Evolutionary conservation across 2,888 invertebrate genomes (phyloP).

Genomic region (Spatulosminthurus flaviceps): DNA sequence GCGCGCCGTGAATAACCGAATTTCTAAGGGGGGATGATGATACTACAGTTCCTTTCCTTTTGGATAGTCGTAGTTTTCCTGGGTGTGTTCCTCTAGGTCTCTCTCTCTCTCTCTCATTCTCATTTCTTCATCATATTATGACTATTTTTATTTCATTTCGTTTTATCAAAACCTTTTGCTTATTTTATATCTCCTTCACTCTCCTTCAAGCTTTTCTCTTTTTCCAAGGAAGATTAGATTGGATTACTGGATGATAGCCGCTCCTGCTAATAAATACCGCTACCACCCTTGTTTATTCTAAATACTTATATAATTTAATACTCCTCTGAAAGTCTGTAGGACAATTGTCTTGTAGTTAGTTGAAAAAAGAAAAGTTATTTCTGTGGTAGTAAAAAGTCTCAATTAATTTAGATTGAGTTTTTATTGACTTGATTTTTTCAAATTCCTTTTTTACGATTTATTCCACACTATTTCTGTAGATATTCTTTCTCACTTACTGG

Average conservation of each 20-base stretch:
- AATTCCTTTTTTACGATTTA: no score
- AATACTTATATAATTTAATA: not conserved
- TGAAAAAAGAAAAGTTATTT: no score
- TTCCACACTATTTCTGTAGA: no score
- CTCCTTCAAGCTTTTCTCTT: not conserved
- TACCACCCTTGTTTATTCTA: not conserved
- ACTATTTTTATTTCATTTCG: slow-evolving; percentile 54
- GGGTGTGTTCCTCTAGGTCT: slow-evolving; percentile 26
- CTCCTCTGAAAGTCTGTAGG: not conserved
- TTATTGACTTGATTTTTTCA: no score
- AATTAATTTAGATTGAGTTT: no score
- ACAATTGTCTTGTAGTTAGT: not conserved
- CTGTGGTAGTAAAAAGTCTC: no score
- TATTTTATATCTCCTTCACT: slow-evolving; percentile 2
- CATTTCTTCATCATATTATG: slow-evolving; percentile 52
- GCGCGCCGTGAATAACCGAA: slow-evolving; percentile 48
- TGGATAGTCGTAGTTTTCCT: slow-evolving; percentile 43
- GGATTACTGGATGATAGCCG: slow-evolving; percentile 9
- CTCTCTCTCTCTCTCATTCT: slow-evolving; percentile 45
- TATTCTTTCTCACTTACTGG: no score
- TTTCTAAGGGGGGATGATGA: slow-evolving; percentile 52
- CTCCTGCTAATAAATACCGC: not conserved
- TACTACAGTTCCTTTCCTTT: slow-evolving; percentile 45
- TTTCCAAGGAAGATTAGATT: not conserved
- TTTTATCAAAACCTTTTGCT: slow-evolving; percentile 50